Evolutionary conservation across 92 coral and sea anemone species (phyloP).

Genomic region (Meandrina meandrites): DNA sequence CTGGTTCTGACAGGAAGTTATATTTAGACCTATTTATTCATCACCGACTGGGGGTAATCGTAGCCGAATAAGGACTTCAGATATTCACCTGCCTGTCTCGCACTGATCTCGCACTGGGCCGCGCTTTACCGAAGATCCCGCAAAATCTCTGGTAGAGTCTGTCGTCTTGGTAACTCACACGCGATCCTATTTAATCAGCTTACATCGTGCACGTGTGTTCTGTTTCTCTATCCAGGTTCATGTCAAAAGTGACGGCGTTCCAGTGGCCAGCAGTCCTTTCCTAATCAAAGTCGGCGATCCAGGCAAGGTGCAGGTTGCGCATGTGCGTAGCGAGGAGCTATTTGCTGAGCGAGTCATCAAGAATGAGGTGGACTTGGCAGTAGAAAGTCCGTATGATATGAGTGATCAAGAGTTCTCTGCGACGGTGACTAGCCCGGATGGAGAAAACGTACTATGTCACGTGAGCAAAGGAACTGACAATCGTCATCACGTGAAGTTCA

Average conservation of each 20-base stretch:
- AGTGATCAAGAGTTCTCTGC: slow-evolving; percentile 77
- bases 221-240: slow-evolving; percentile 55
- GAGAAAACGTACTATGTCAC: slow-evolving; percentile 63
- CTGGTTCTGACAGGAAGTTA: too few relatives aligned
- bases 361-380: slow-evolving; percentile 72
- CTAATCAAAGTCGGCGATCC: slow-evolving; percentile 84
- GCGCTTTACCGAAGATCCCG: too few relatives aligned
- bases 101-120: too few relatives aligned
- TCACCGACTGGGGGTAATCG: too few relatives aligned
- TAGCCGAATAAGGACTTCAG: too few relatives aligned
- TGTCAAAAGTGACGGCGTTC: slow-evolving; percentile 79
- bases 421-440: slow-evolving; percentile 80
- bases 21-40: too few relatives aligned
- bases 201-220: too few relatives aligned
- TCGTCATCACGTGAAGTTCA: slow-evolving; percentile 77
- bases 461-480: slow-evolving; percentile 74
- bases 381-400: slow-evolving; percentile 77
- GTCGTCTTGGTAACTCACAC: too few relatives aligned
- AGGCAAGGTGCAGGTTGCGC: slow-evolving; percentile 59
- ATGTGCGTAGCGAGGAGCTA: slow-evolving; percentile 71
- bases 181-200: too few relatives aligned
- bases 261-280: slow-evolving; percentile 94
- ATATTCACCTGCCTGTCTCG: too few relatives aligned
- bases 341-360: slow-evolving; percentile 64
- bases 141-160: too few relatives aligned